Conservation (phyloP, 2,113 vertebrate genomes). For the Sialia sialis region DNA sequence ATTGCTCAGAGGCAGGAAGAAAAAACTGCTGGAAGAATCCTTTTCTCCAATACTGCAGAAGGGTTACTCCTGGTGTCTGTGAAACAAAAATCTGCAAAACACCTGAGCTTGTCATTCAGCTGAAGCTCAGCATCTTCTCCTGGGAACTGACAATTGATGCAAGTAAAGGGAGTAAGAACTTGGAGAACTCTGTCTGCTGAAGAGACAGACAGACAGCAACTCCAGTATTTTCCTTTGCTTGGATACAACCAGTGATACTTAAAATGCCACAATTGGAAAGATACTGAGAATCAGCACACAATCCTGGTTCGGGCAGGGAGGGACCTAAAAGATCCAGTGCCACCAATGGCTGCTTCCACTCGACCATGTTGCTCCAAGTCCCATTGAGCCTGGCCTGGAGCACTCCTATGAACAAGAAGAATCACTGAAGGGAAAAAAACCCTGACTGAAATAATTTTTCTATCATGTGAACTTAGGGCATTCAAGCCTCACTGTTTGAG, state of each 20-base stretch:
- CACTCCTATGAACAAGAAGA: neutral
- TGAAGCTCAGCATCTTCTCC: neutral
- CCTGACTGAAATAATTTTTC: neutral
- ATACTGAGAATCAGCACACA: neutral
- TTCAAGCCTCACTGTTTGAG: neutral
- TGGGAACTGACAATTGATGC: neutral
- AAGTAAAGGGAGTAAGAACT: neutral
- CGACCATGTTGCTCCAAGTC: neutral
- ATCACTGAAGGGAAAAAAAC: neutral
- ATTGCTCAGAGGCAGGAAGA: neutral
- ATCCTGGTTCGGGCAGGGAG: neutral
- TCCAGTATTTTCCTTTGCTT: neutral
- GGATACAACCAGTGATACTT: neutral
- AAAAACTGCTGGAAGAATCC: neutral
- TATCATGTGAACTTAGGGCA: neutral
- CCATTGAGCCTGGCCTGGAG: neutral
- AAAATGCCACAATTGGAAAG: neutral
- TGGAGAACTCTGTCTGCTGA: neutral
- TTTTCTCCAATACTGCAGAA: neutral
- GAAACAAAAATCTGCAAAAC: neutral
- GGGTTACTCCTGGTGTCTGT: accelerated
- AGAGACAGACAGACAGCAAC: neutral
- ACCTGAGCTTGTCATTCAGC: neutral
- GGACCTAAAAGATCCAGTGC: neutral
- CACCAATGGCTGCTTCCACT: neutral